Percentiles rank a stretch among this genome's conserved stretches.
Conservation (phyloP, 2,888 invertebrate species). For the Antitype chi region DNA sequence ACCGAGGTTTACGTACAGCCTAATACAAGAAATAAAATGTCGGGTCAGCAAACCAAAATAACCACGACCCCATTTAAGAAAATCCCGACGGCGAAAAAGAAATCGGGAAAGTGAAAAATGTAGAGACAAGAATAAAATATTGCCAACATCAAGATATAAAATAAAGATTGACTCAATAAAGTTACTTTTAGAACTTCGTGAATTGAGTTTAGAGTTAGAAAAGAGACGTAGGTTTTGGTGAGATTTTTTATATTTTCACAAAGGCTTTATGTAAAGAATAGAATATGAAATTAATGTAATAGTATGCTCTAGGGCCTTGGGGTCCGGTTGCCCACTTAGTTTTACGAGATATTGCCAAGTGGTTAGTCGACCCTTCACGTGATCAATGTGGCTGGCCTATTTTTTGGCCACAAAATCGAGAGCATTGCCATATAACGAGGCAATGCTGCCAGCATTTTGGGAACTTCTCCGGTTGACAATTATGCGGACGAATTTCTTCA, state of each 20-base stretch:
- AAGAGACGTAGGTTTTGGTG: background rate
- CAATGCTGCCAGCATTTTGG: too few relatives aligned
- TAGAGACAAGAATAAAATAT: slow-evolving; percentile 26
- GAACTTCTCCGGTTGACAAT: too few relatives aligned
- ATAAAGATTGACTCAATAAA: slow-evolving; percentile 53
- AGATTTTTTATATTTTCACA: background rate
- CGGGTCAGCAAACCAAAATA: background rate
- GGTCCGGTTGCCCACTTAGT: too few relatives aligned
- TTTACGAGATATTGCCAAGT: too few relatives aligned
- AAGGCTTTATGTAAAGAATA: background rate
- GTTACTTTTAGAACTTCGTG: slow-evolving; percentile 29
- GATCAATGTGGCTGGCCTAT: too few relatives aligned
- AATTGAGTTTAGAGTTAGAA: slow-evolving; percentile 42
- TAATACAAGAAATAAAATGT: slow-evolving; percentile 20
- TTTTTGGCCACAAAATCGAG: too few relatives aligned
- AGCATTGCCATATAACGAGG: too few relatives aligned
- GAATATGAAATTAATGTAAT: background rate
- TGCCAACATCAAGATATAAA: slow-evolving; percentile 33
- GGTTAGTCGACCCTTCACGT: too few relatives aligned
- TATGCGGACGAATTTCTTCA: too few relatives aligned
- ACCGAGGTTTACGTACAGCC: background rate
- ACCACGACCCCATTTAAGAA: slow-evolving; percentile 1
- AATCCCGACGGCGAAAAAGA: background rate
- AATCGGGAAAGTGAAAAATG: slow-evolving; percentile 32
- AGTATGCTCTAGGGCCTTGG: too few relatives aligned